Evolutionary conservation across 2,797 vertebrate species (phyloP).

Genomic region (Garrulus glandarius): DNA sequence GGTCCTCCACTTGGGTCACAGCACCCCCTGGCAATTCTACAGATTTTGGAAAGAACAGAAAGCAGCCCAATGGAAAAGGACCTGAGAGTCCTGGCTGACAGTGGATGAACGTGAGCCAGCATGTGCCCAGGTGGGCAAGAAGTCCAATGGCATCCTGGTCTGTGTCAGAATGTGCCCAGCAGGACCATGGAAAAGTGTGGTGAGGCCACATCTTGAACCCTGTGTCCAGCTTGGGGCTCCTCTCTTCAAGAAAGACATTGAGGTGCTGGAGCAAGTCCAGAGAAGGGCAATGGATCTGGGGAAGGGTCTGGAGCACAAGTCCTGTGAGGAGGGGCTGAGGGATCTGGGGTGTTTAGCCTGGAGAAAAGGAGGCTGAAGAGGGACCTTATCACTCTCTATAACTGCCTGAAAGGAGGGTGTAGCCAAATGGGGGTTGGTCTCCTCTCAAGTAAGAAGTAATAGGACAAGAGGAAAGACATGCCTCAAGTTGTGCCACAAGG

Average conservation of each 20-base stretch:
- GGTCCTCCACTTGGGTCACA: not conserved
- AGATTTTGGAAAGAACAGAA: not conserved
- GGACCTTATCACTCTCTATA: not conserved
- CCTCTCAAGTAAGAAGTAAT: not conserved
- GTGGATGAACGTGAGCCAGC: not conserved
- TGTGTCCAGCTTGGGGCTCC: not conserved
- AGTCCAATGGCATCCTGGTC: not conserved
- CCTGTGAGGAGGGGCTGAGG: no score
- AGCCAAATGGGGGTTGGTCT: not conserved
- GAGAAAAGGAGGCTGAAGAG: not conserved
- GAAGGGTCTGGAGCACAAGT: not conserved
- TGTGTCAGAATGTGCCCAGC: not conserved
- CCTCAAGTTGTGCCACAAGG: not conserved
- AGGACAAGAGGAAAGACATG: not conserved
- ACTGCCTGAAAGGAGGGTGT: not conserved
- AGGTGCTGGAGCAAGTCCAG: not conserved
- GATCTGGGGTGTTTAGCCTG: not conserved
- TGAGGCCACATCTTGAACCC: not conserved
- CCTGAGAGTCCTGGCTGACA: not conserved
- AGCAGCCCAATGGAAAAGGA: not conserved
- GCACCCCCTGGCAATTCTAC: rapidly evolving
- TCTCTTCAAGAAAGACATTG: not conserved
- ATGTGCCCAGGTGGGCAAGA: not conserved
- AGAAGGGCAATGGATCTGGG: not conserved
- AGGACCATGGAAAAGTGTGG: not conserved